Percentiles rank a stretch among this genome's conserved stretches.
phyloP scores from a whole-genome alignment of 2,113 vertebrate genomes.

The Chascanopsetta lugubris region DNA sequence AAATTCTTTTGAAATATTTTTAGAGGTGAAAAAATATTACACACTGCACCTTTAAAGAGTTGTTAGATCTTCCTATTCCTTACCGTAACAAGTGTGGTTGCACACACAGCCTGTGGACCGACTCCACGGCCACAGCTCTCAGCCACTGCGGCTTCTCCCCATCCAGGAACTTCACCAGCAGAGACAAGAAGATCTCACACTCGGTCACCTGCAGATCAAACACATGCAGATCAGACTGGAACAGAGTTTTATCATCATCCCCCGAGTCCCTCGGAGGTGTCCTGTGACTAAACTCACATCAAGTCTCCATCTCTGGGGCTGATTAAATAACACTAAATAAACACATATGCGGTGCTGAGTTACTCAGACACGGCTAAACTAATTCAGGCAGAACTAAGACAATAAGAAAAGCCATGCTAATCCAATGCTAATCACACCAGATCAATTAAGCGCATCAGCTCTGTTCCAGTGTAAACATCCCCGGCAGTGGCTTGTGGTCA shows the following conservation, averaged over 20 bases:
- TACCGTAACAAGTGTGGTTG: slow-evolving; percentile 96
- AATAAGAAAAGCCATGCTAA: slow-evolving; percentile 27
- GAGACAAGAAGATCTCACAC: slow-evolving; percentile 98
- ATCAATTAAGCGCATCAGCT: slow-evolving; percentile 44
- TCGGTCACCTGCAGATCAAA: slow-evolving; percentile 91
- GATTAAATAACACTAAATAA: slow-evolving; percentile 17
- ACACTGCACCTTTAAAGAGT: no score
- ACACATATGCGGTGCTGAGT: slow-evolving; percentile 38
- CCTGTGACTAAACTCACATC: background rate
- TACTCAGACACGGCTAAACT: slow-evolving; percentile 32
- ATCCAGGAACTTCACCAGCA: slow-evolving; percentile 98
- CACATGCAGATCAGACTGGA: slow-evolving; percentile 5
- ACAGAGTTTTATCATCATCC: slow-evolving; percentile 9
- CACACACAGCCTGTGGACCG: slow-evolving; percentile 95
- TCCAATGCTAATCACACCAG: slow-evolving; percentile 53
- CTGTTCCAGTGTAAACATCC: slow-evolving; percentile 28
- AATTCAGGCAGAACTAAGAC: slow-evolving; percentile 52
- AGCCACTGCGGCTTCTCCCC: slow-evolving; percentile 99
- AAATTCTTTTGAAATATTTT: no score
- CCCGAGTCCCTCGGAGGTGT: slow-evolving; percentile 6
- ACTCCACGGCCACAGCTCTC: slow-evolving; percentile 96
- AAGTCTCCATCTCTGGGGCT: slow-evolving; percentile 13
- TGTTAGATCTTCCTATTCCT: slow-evolving; percentile 7
- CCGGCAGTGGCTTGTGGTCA: slow-evolving; percentile 2
- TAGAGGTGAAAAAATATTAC: no score